Conservation (phyloP, 2,113 vertebrate species). For the Desmodus rotundus region DNA sequence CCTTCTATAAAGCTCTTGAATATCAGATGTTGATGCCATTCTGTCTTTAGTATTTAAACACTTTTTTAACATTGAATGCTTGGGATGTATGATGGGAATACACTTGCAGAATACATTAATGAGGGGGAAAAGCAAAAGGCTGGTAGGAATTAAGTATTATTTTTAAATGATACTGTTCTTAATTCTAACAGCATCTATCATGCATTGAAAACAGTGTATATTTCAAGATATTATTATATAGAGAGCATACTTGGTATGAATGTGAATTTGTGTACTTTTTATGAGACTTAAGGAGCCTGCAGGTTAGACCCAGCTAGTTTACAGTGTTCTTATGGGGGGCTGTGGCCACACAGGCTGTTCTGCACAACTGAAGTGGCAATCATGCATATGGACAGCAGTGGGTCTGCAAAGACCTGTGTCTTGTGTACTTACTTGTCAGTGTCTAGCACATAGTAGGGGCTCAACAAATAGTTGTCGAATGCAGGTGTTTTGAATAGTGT, state of each 20-base stretch:
- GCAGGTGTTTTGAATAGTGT: background rate
- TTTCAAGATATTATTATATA: background rate
- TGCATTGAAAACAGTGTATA: background rate
- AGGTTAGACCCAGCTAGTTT: background rate
- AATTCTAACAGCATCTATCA: background rate
- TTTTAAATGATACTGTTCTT: background rate
- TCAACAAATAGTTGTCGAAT: background rate
- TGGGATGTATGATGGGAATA: background rate
- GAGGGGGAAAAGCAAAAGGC: background rate
- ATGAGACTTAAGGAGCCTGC: background rate
- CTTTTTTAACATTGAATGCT: slow-evolving; percentile 1
- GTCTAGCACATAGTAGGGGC: background rate
- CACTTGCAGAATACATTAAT: background rate
- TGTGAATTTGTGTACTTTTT: background rate
- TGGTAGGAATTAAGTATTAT: background rate
- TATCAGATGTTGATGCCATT: background rate
- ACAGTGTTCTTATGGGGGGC: background rate
- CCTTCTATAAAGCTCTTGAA: background rate
- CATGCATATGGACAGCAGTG: background rate
- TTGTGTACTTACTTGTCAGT: background rate
- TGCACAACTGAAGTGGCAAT: background rate
- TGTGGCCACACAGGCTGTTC: background rate
- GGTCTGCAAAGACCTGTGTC: background rate
- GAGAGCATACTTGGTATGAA: background rate
- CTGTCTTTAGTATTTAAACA: slow-evolving; percentile 16